Evolutionary conservation across 2,888 invertebrate species (phyloP).

Genomic region (Cosmia pyralina): DNA sequence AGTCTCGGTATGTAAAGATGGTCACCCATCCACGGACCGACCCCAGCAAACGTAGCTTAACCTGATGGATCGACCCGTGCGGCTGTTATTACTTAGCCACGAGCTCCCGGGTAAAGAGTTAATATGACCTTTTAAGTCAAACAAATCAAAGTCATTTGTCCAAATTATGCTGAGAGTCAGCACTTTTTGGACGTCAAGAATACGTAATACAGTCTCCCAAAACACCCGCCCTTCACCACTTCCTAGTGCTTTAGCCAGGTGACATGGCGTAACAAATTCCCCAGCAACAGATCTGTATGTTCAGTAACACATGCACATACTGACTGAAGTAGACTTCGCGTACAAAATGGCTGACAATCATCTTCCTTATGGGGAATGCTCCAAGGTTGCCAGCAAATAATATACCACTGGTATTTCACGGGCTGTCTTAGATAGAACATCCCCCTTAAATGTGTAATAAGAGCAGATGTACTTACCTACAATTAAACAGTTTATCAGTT

Average conservation of each 20-base stretch:
- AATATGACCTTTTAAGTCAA: too few species aligned
- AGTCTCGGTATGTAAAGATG: too few species aligned
- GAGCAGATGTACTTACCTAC: constrained; percentile 14
- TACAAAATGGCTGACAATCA: neutral
- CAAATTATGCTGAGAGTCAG: too few species aligned
- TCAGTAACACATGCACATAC: neutral
- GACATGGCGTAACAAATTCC: neutral
- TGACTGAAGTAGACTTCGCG: neutral
- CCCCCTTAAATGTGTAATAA: neutral
- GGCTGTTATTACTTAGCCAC: too few species aligned
- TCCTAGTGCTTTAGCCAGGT: neutral
- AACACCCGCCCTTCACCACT: neutral
- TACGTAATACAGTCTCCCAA: neutral
- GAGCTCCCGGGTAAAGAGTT: too few species aligned
- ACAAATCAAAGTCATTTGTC: too few species aligned
- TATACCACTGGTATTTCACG: neutral
- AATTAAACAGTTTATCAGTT: constrained; percentile 34
- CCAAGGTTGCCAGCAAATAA: neutral
- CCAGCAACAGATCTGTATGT: neutral
- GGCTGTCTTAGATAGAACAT: neutral
- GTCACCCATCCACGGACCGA: too few species aligned
- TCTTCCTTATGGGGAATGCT: neutral
- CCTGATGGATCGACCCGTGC: too few species aligned
- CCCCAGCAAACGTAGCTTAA: too few species aligned
- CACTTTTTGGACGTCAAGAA: neutral